A percentile compares a stretch with the other conserved stretches of the same genome.
phyloP scores from a whole-genome alignment of 2,113 vertebrate species.

The Elephas maximus region DNA sequence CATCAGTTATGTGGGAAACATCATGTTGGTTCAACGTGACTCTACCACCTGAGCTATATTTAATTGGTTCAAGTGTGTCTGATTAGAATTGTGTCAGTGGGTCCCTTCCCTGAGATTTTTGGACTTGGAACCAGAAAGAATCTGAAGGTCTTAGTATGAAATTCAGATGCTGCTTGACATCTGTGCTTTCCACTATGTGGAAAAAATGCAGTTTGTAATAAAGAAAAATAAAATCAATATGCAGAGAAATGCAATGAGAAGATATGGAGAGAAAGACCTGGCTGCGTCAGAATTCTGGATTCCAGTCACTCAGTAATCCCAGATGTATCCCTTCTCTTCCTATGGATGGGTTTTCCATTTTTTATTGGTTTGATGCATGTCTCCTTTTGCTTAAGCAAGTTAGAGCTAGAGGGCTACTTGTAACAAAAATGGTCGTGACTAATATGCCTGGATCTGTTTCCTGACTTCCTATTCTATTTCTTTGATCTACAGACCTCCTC shows the following conservation, averaged over 20 bases:
- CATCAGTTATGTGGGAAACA: background rate
- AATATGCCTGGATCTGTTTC: constrained; percentile 7
- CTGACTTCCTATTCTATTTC: background rate
- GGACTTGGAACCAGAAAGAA: background rate
- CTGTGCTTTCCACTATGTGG: background rate
- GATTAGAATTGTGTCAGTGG: background rate
- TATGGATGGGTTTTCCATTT: background rate
- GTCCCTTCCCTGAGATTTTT: background rate
- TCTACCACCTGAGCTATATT: background rate
- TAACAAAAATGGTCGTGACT: background rate
- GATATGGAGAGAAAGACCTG: background rate
- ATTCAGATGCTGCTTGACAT: background rate
- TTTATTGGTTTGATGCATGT: background rate
- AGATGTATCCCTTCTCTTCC: background rate
- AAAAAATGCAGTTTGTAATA: background rate
- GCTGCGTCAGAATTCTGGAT: background rate
- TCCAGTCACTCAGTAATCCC: background rate
- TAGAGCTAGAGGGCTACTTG: background rate
- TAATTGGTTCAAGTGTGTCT: background rate
- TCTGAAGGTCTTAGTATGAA: background rate
- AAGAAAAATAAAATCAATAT: background rate
- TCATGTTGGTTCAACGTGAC: background rate
- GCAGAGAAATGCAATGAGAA: background rate
- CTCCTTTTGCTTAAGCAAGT: constrained; percentile 21
- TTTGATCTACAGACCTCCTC: background rate